A percentile compares a stretch with the other conserved stretches of the same genome.
Evolutionary conservation across 2,113 vertebrate species (phyloP).

Genomic region (Reinhardtius hippoglossoides): DNA sequence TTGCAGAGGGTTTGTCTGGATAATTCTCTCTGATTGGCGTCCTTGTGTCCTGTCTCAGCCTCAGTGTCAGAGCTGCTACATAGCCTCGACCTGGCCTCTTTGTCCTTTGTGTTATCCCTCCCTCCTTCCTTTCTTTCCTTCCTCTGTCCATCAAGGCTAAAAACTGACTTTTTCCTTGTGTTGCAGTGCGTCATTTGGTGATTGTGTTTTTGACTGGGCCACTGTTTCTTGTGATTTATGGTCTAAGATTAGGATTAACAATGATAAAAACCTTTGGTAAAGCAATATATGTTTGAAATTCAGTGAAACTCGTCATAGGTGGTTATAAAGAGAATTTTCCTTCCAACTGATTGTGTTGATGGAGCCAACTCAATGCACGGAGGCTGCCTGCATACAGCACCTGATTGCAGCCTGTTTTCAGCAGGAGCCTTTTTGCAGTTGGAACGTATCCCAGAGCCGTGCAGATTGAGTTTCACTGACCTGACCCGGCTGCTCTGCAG

Average conservation of each 20-base stretch:
- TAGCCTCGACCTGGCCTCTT: conserved; percentile 42
- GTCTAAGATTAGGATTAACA: not conserved
- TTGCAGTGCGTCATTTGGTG: not conserved
- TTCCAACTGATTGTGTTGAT: conserved; percentile 8
- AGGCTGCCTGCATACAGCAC: conserved; percentile 19
- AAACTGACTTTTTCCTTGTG: not conserved
- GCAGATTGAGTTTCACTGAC: conserved; percentile 43
- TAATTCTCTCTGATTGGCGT: conserved; percentile 63
- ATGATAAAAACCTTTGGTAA: not conserved
- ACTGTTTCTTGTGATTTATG: not conserved
- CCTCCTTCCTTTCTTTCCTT: conserved; percentile 1
- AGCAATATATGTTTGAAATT: not conserved
- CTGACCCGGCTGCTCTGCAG: conserved; percentile 33
- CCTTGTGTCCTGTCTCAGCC: conserved; percentile 33
- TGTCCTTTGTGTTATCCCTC: conserved; percentile 26
- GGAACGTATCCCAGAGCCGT: conserved; percentile 21
- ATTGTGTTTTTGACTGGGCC: not conserved
- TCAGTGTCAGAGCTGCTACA: conserved; percentile 37
- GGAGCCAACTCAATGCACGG: not conserved
- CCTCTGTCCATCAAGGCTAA: not conserved
- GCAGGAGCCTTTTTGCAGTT: conserved; percentile 17
- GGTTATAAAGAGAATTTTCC: not conserved
- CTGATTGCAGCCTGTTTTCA: conserved; percentile 43
- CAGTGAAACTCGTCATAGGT: not conserved
- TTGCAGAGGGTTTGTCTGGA: conserved; percentile 59